Evolutionary conservation across 2,113 vertebrate species (phyloP).

Genomic region (Podiceps cristatus): DNA sequence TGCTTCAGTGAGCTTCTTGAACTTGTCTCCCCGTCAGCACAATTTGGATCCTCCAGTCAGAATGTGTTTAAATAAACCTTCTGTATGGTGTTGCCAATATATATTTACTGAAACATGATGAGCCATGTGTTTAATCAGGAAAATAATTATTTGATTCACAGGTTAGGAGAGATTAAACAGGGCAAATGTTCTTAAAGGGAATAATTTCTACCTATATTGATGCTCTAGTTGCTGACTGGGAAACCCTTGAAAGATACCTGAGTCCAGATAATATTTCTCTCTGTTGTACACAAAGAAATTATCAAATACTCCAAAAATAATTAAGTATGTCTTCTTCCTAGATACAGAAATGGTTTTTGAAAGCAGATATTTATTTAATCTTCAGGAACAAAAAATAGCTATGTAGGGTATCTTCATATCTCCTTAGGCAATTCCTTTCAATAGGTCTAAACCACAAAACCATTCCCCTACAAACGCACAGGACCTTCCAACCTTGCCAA

Average conservation of each 20-base stretch:
- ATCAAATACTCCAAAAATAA: neutral
- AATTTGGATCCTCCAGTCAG: neutral
- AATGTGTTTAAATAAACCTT: neutral
- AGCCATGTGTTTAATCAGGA: neutral
- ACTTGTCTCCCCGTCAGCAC: neutral
- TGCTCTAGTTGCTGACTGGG: neutral
- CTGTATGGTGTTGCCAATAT: neutral
- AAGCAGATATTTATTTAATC: neutral
- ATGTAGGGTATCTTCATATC: neutral
- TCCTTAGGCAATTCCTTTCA: neutral
- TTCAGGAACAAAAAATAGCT: neutral
- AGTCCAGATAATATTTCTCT: neutral
- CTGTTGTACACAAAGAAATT: neutral
- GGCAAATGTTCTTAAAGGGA: neutral
- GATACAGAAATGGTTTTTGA: neutral
- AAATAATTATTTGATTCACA: neutral
- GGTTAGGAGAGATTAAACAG: neutral
- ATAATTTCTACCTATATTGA: neutral
- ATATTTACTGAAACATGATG: neutral
- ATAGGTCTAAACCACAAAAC: neutral
- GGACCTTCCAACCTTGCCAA: neutral
- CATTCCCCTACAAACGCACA: neutral
- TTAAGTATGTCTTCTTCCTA: fast-evolving
- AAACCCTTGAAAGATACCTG: neutral
- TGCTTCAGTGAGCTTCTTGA: neutral